Evolutionary conservation across 2,888 invertebrate genomes (phyloP).

Genomic region (Formica aserva): DNA sequence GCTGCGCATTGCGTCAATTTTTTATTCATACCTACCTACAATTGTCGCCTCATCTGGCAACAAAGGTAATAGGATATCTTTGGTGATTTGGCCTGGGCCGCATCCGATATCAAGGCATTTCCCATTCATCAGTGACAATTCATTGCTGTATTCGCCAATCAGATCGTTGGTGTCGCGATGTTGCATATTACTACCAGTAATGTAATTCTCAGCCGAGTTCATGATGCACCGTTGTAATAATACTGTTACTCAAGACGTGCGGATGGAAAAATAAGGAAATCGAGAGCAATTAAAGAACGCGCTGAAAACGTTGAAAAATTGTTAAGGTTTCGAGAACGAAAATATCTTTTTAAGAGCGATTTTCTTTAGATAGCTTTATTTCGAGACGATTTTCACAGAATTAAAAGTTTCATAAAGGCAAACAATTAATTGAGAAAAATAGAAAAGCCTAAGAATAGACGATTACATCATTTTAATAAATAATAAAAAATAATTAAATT

Average conservation of each 20-base stretch:
- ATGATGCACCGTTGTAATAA: conserved; percentile 62
- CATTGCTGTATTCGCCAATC: conserved; percentile 88
- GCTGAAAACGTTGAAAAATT: no score
- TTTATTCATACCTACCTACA: conserved; percentile 76
- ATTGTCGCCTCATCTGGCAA: conserved; percentile 87
- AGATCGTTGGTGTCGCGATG: conserved; percentile 89
- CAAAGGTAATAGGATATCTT: conserved; percentile 88
- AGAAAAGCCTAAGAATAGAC: no score
- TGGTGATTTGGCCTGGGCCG: conserved; percentile 91
- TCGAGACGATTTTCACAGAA: no score
- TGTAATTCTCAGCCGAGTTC: conserved; percentile 86
- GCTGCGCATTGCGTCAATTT: background rate
- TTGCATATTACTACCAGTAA: conserved; percentile 90
- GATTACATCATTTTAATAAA: no score
- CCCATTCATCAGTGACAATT: conserved; percentile 81
- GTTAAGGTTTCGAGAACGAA: no score
- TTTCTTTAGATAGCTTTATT: no score
- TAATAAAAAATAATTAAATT: no score
- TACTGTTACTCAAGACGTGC: background rate
- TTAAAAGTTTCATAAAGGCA: background rate
- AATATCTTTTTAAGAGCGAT: no score
- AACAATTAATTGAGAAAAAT: no score
- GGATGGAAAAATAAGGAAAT: no score
- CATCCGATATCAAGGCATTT: conserved; percentile 90
- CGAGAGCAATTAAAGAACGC: no score